A percentile compares a stretch with the other conserved stretches of the same genome.
Conservation (phyloP, 1,140 invertebrate genomes). For the Gyrodactylus bullatarudis region DNA sequence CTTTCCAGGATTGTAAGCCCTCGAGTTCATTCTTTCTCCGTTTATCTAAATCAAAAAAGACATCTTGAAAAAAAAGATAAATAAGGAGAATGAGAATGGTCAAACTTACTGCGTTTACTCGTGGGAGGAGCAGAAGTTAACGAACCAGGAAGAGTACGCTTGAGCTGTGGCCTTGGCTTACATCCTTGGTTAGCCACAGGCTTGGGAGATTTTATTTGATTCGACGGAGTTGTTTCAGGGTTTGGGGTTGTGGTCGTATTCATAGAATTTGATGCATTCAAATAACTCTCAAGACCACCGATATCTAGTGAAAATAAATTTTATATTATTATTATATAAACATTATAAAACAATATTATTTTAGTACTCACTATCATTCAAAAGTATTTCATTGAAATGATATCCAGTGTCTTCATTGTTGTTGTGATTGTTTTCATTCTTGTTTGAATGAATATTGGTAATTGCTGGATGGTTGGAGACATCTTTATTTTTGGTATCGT, state of each 20-base stretch:
- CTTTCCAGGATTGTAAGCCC: not conserved
- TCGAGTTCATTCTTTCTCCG: slow-evolving; percentile 3
- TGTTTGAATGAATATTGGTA: too few relatives aligned
- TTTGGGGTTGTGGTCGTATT: not conserved
- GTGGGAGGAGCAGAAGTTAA: not conserved
- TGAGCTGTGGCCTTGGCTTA: not conserved
- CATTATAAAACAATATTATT: not conserved
- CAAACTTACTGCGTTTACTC: not conserved
- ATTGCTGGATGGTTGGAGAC: too few relatives aligned
- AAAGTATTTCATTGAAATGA: not conserved
- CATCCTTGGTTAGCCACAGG: not conserved
- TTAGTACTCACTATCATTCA: too few relatives aligned
- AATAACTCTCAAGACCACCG: not conserved
- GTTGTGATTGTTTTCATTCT: not conserved
- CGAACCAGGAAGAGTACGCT: not conserved
- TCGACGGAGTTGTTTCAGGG: not conserved
- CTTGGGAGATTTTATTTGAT: not conserved
- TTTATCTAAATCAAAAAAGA: not conserved
- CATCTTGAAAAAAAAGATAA: not conserved
- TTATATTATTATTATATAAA: not conserved
- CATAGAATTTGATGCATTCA: not conserved
- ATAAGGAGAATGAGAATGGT: not conserved
- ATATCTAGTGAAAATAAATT: not conserved
- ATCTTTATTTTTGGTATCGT: not conserved
- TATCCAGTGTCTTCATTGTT: not conserved